phyloP scores from a whole-genome alignment of 2,113 vertebrate genomes.

The Chroicocephalus ridibundus region DNA sequence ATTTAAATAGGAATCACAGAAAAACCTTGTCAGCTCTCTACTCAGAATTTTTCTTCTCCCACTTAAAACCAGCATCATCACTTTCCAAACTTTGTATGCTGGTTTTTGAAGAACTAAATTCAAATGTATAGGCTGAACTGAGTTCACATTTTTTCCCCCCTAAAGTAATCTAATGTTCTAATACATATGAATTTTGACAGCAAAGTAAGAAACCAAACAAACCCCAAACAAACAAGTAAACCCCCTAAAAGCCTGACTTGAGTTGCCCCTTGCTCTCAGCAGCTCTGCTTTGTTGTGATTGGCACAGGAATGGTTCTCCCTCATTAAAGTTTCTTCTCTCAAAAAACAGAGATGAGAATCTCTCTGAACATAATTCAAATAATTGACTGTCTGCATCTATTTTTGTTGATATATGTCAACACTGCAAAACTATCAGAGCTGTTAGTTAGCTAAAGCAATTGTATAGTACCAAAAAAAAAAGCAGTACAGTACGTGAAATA shows the following conservation, averaged over 20 bases:
- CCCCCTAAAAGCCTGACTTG: not conserved
- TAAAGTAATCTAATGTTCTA: not conserved
- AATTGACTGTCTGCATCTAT: conserved; percentile 35
- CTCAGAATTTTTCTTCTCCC: not conserved
- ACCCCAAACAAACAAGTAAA: not conserved
- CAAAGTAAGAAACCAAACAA: not conserved
- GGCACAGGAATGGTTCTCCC: not conserved
- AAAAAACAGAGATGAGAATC: not conserved
- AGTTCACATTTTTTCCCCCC: not conserved
- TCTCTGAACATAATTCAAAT: not conserved
- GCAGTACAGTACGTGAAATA: not conserved
- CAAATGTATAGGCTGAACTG: not conserved
- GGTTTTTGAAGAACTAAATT: not conserved
- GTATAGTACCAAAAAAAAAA: not conserved
- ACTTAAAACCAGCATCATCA: not conserved
- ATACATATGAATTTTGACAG: not conserved
- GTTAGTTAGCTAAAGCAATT: not conserved
- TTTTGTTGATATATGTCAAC: conserved; percentile 20
- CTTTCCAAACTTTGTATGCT: not conserved
- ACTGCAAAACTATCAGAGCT: not conserved
- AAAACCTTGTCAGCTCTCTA: not conserved
- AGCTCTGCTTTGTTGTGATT: not conserved
- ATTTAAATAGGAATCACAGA: not conserved
- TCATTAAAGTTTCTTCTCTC: not conserved
- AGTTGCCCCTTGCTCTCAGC: not conserved